Base-by-base conservation (phyloP, 2,888 invertebrate genomes). In the Drosophila imparisetae region DNA sequence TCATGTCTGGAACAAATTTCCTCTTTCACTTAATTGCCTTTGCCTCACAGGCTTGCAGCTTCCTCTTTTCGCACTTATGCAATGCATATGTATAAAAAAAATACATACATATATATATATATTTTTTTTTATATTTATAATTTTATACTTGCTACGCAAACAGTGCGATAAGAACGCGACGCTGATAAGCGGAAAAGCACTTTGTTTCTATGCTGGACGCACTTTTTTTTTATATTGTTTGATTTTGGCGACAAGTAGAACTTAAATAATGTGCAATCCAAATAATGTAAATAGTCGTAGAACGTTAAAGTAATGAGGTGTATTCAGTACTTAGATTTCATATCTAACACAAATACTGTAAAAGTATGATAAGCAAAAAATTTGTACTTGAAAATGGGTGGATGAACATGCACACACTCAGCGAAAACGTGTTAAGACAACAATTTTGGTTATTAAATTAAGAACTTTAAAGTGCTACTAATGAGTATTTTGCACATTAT, bases 81-180 rank as follows among this genome's bases (percentile, higher is more conserved):
- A 84, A 84, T 75, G 40, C 49, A 32, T 78, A 59, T 55, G 52
- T 74, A 58, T 61, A 61, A 34, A 24, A n/a, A 21, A 29, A 48
- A 55, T 27, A 53, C 21, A 36, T 15, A n/a, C 29, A 18, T 42
- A 54, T 61, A 70, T 34, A 64, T 52, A 54, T 13, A 57, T 65
- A 62, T 4, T 4, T 5, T 18, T 27, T 29, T 48, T 36, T 50
- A 53, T 68, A 67, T 68, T 53, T 58, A 42, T 45, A 45, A 15
- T 24, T 24, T 18, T n/a, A 29, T 50, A 57, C 49, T 53, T 36
- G 71, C 79, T 80, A 76, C 66, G 75, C 71, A 83, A 82, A 83
- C 74, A 85, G 59, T 55, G 74, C 38, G 85, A 85, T 85, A 85
- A 86, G 87, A 68, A 27, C 57, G 38, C 55, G 42, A 38, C 40